Evolutionary conservation across 2,797 vertebrate species (phyloP).

Genomic region (Characodon lateralis): DNA sequence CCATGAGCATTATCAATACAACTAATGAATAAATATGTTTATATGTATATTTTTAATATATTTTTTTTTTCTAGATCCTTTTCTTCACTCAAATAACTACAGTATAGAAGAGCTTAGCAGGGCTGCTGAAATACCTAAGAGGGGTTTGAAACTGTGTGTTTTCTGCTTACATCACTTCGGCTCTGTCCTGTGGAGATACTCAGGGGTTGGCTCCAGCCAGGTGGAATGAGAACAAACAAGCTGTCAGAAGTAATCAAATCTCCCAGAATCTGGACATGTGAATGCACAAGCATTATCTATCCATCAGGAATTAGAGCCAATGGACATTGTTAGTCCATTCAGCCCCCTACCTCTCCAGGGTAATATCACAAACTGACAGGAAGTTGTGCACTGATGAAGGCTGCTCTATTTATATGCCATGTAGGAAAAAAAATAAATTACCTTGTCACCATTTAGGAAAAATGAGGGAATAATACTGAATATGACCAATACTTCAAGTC

Average conservation of each 20-base stretch:
- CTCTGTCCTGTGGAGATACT: conserved; percentile 60
- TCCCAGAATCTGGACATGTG: conserved; percentile 69
- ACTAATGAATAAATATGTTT: background rate
- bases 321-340: conserved; percentile 58
- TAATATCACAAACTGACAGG: conserved; percentile 53
- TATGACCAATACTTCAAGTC: conserved; percentile 4
- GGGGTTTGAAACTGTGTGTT: conserved; percentile 47
- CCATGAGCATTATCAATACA: background rate
- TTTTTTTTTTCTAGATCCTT: conserved; percentile 4
- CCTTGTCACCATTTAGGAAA: background rate
- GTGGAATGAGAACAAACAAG: conserved; percentile 83
- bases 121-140: conserved; percentile 30
- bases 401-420: conserved; percentile 58
- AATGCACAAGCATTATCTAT: conserved; percentile 73
- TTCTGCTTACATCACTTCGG: conserved; percentile 37
- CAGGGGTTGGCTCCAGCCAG: conserved; percentile 71
- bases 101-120: background rate
- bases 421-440: conserved; percentile 32
- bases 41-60: background rate
- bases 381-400: conserved; percentile 37
- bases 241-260: conserved; percentile 81
- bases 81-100: background rate
- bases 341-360: conserved; percentile 29
- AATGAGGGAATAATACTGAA: background rate
- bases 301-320: conserved; percentile 65